Evolutionary conservation across 2,888 invertebrate genomes (phyloP), one percentile per base, ranked within the genome.

Genomic region (Lasioglossum villosulum): DNA sequence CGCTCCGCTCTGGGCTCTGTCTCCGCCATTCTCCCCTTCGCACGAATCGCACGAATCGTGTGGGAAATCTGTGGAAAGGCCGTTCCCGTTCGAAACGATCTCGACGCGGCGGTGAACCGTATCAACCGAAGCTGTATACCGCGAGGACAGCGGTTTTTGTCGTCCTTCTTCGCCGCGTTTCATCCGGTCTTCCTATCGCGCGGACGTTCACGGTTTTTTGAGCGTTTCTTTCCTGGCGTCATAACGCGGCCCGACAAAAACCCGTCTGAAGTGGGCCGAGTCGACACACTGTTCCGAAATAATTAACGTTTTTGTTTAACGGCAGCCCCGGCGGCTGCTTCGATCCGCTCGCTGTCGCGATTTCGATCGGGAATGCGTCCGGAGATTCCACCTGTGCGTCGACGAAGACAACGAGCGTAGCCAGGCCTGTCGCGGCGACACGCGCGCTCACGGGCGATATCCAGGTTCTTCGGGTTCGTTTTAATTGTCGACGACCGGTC

Each of bases 401-500:
- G 30, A 8, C 30, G 30, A 30, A 16, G 19, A 63, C 30, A 19
- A 19, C 63, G 27, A 30, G 30, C 63, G 30, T 19, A 34, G 23
- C 68, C 37, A 37, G 6, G 37, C 10, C 37, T 37, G 37, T 37
- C 68, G 77, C 37, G 37, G 63, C 42, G 83, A 74, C 82, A 71
- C 83, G 86, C 81, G 83, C 86, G 82, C 81, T 78, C 70, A 27
- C 56, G 80, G 80, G 82, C 88, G 87, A 86, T 87, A 88, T 88
- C 82, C 87, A 82, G 82, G 75, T 89, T 83, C 88, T 80, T 84
- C 87, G 84, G 80, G 83, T 80, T 84, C 71, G 89, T 81, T 91
- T 88, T 90, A 91, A 91, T 91, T 87, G 91, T 88, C 89, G 90
- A 66, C 91, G 91, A 86, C 90, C 89, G 92, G 89, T 92, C 91